Conservation (phyloP, 2,888 invertebrate species). For the Pyralis farinalis region DNA sequence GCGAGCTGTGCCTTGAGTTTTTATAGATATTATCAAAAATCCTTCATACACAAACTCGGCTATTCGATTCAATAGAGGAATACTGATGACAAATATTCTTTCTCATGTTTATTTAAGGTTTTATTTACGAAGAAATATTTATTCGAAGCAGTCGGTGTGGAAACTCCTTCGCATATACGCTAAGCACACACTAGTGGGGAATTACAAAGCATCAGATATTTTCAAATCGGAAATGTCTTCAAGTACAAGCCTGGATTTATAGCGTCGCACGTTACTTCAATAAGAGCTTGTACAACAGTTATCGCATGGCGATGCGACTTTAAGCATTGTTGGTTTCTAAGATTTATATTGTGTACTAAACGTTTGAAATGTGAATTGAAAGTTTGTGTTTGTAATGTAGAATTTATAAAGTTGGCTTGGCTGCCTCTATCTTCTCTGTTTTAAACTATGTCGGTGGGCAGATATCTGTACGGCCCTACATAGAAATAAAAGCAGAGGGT, state of each 20-base stretch:
- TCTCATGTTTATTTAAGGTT: no score
- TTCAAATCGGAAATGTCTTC: constrained; percentile 65
- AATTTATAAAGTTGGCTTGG: constrained; percentile 6
- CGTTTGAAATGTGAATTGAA: neutral
- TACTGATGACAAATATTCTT: no score
- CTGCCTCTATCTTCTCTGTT: no score
- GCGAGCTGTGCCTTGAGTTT: no score
- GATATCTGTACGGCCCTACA: no score
- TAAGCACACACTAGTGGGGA: constrained; percentile 36
- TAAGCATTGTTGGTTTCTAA: constrained; percentile 46
- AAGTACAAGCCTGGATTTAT: constrained; percentile 61
- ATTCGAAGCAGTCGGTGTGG: constrained; percentile 3
- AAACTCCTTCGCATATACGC: constrained; percentile 15
- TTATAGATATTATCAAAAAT: no score
- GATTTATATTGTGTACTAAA: constrained; percentile 40
- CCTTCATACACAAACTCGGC: no score
- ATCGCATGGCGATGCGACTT: constrained; percentile 52
- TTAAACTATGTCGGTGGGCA: no score
- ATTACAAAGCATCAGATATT: constrained; percentile 65
- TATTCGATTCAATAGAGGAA: no score
- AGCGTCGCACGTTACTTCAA: constrained; percentile 49
- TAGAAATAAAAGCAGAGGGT: no score
- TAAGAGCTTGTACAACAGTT: constrained; percentile 67
- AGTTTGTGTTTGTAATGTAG: constrained; percentile 18
- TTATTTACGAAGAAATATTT: no score